phyloP scores from a whole-genome alignment of 1,140 invertebrate genomes.

The Saccostrea cuccullata region DNA sequence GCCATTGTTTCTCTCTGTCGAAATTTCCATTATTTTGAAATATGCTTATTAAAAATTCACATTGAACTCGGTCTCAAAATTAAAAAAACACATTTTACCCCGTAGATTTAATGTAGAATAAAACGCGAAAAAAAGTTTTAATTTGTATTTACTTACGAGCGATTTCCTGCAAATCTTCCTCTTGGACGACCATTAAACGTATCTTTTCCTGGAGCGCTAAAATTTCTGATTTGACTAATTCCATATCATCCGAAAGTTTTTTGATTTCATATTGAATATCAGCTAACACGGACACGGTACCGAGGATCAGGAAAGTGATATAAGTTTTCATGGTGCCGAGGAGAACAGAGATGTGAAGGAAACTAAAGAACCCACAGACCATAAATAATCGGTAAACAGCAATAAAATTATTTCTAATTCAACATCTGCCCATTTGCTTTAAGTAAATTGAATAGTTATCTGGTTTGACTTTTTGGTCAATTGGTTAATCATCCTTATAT shows the following conservation, averaged over 20 bases:
- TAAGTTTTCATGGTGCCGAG: not conserved
- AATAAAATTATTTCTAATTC: not conserved
- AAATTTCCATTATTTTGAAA: no score
- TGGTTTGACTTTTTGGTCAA: conserved; percentile 13
- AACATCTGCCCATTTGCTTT: conserved; percentile 21
- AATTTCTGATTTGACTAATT: conserved; percentile 26
- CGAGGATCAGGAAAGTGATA: not conserved
- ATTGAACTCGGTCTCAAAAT: no score
- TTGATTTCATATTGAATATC: conserved; percentile 10
- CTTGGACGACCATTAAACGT: not conserved
- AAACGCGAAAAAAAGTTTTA: not conserved
- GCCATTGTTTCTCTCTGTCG: no score
- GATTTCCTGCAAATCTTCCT: not conserved
- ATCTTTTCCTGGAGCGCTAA: conserved; percentile 1
- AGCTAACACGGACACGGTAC: not conserved
- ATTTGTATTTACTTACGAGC: not conserved
- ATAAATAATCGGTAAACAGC: not conserved
- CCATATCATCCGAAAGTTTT: conserved; percentile 7
- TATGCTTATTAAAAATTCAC: no score
- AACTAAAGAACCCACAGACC: not conserved
- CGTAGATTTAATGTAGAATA: not conserved
- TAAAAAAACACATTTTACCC: no score
- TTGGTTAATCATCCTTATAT: conserved; percentile 1
- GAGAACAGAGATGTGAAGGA: not conserved
- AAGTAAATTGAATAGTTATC: not conserved